Conservation (phyloP, 2,888 invertebrate genomes). For the Chirona hameri region DNA sequence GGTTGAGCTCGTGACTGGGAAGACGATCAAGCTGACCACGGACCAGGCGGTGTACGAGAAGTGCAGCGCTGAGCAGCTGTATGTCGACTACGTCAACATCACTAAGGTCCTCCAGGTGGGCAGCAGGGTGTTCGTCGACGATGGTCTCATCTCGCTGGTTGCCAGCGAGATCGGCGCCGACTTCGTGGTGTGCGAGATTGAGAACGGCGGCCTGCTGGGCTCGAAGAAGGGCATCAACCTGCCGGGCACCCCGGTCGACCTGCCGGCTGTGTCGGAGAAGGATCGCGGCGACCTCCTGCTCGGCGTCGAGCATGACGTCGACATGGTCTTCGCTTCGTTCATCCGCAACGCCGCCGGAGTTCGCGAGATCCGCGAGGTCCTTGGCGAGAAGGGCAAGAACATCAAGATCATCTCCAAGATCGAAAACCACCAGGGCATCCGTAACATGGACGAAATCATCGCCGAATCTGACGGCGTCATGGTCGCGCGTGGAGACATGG, state of each 20-base stretch:
- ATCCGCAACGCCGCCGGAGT: slow-evolving; percentile 89
- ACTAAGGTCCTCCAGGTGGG: slow-evolving; percentile 82
- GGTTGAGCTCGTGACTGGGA: slow-evolving; percentile 80
- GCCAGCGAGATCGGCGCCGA: slow-evolving; percentile 65
- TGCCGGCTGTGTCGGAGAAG: slow-evolving; percentile 96
- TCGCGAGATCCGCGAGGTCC: slow-evolving; percentile 75
- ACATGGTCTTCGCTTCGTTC: slow-evolving; percentile 97
- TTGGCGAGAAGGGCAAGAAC: slow-evolving; percentile 80
- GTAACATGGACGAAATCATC: slow-evolving; percentile 91
- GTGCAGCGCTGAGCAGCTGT: slow-evolving; percentile 69
- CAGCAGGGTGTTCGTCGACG: slow-evolving; percentile 87
- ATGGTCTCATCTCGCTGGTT: slow-evolving; percentile 89
- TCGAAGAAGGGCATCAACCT: slow-evolving; percentile 95
- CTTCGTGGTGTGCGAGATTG: slow-evolving; percentile 73
- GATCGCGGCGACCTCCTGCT: slow-evolving; percentile 88
- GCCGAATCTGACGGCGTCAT: slow-evolving; percentile 92
- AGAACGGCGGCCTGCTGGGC: slow-evolving; percentile 91
- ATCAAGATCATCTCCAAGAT: slow-evolving; percentile 98
- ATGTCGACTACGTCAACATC: slow-evolving; percentile 92
- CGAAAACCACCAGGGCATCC: slow-evolving; percentile 96
- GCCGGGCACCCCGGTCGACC: slow-evolving; percentile 89
- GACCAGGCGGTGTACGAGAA: slow-evolving; percentile 72
- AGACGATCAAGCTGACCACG: slow-evolving; percentile 75
- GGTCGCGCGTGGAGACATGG: slow-evolving; percentile 96
- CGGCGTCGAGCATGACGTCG: slow-evolving; percentile 85